Conservation (phyloP, 2,797 vertebrate genomes). For the Lophura swinhoii region DNA sequence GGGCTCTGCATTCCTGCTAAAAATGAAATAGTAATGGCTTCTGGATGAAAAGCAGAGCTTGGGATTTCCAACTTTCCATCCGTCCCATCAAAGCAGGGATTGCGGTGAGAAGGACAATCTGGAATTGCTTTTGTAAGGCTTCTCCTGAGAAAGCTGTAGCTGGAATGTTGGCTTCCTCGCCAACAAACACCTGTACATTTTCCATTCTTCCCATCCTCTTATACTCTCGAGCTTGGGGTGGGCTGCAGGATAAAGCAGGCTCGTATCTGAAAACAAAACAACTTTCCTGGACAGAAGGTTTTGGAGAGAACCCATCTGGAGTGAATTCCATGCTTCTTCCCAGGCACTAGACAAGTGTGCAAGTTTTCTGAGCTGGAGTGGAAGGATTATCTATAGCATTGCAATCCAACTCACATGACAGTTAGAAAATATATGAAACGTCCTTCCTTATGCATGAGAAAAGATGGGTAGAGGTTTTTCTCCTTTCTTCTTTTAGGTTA, state of each 20-base stretch:
- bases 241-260: neutral
- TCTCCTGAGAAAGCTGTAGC: neutral
- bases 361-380: neutral
- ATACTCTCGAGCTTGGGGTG: neutral
- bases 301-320: neutral
- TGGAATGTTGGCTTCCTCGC: neutral
- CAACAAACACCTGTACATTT: neutral
- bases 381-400: constrained; percentile 39
- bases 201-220: neutral
- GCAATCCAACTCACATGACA: constrained; percentile 31
- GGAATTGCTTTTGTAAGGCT: neutral
- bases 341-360: neutral
- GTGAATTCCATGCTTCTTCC: neutral
- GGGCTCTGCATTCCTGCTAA: neutral
- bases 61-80: neutral
- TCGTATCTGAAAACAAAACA: neutral
- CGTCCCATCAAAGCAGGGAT: neutral
- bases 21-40: neutral
- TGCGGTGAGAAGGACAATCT: constrained; percentile 27
- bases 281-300: neutral
- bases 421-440: constrained; percentile 43
- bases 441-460: constrained; percentile 40
- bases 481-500: constrained; percentile 47
- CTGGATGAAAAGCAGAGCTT: neutral
- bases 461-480: neutral